A percentile compares a stretch with the other conserved stretches of the same genome.
phyloP scores from a whole-genome alignment of 2,113 vertebrate genomes.

The Eolophus roseicapilla region DNA sequence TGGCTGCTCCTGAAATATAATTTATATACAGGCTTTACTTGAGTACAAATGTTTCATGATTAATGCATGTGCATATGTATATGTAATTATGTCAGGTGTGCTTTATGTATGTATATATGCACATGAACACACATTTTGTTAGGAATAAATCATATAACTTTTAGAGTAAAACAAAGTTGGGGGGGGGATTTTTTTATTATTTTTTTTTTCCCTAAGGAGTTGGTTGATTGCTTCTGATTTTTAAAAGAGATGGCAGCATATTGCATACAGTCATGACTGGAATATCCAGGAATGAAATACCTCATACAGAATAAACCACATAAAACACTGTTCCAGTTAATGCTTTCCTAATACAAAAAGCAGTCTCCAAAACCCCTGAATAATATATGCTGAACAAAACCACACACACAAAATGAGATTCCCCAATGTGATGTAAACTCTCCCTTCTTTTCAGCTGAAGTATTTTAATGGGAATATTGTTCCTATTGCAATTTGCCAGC shows the following conservation, averaged over 20 bases:
- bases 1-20: not conserved
- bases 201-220: not conserved
- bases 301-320: not conserved
- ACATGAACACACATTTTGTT: not conserved
- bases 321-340: not conserved
- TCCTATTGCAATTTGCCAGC: not conserved
- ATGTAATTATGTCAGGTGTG: not conserved
- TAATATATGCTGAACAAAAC: not conserved
- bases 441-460: not conserved
- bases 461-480: not conserved
- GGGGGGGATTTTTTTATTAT: not conserved
- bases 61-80: not conserved
- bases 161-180: not conserved
- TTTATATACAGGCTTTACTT: not conserved
- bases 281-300: not conserved
- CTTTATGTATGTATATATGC: not conserved
- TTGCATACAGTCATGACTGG: not conserved
- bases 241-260: not conserved
- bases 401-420: not conserved
- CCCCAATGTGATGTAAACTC: not conserved
- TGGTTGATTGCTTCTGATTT: not conserved
- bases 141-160: not conserved
- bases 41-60: not conserved
- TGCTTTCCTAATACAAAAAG: not conserved
- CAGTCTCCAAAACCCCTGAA: not conserved